These are phyloP conservation scores for Hydropotes inermis DNA, from an alignment of 2,113 vertebrate genomes.

Conservation along the genomic window DNA sequence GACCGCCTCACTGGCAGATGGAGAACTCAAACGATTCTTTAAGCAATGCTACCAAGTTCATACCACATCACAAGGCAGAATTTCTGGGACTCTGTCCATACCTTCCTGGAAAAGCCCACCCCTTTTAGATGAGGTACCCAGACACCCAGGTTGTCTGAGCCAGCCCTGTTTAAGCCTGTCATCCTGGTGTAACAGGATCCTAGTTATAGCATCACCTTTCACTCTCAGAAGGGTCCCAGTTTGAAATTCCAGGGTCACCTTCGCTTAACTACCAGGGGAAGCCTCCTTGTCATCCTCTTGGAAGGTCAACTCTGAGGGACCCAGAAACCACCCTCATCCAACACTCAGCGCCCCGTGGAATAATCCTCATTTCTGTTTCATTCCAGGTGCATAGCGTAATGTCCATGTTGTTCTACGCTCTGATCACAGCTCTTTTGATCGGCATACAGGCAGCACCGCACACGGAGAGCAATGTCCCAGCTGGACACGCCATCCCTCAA, in stretches of 20 bases:
- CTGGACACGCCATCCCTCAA: constrained; percentile 73
- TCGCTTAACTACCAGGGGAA: background rate
- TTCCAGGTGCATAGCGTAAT: constrained; percentile 87
- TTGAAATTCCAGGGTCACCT: background rate
- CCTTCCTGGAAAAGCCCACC: background rate
- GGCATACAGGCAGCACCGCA: constrained; percentile 94
- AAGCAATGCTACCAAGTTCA: background rate
- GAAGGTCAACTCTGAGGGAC: background rate
- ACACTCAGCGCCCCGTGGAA: fast-evolving
- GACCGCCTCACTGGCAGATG: background rate
- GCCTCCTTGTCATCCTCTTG: background rate
- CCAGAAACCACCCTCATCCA: fast-evolving
- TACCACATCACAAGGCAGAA: background rate
- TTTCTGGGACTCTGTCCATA: background rate
- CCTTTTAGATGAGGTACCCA: background rate
- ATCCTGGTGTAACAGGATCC: background rate
- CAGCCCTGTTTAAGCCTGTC: background rate
- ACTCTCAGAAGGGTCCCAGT: background rate
- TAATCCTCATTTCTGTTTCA: constrained; percentile 65
- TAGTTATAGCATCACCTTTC: background rate
- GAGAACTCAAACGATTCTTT: background rate
- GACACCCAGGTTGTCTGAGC: background rate
- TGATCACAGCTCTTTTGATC: constrained; percentile 96
- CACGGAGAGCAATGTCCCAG: constrained; percentile 88
- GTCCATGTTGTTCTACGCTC: constrained; percentile 98